These are phyloP conservation scores for Coranthus polyacanthus DNA, from an alignment of 2,797 vertebrate species.

Conservation along the genomic window DNA sequence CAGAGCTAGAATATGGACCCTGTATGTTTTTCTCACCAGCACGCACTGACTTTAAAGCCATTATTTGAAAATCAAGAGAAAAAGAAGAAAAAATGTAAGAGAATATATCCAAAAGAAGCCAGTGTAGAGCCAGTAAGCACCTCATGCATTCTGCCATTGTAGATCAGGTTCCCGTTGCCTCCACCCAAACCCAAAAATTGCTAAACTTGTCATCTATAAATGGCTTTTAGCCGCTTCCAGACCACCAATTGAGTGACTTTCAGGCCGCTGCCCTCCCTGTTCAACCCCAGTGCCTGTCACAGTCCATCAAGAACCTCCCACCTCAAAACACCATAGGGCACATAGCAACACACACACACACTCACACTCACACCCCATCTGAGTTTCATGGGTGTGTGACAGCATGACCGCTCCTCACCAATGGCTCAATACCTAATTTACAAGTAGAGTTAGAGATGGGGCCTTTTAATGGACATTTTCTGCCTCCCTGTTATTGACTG, in stretches of 20 bases:
- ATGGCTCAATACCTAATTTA: slow-evolving; percentile 82
- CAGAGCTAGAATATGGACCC: neutral
- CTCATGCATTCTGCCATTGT: slow-evolving; percentile 7
- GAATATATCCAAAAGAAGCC: neutral
- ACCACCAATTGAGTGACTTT: slow-evolving; percentile 61
- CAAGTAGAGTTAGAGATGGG: slow-evolving; percentile 63
- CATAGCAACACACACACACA: slow-evolving; percentile 21
- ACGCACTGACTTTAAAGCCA: neutral
- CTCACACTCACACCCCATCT: slow-evolving; percentile 24
- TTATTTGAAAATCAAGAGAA: neutral
- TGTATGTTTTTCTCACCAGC: neutral
- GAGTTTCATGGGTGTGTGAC: slow-evolving; percentile 57
- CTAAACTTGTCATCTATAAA: slow-evolving; percentile 49
- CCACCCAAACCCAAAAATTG: slow-evolving; percentile 4
- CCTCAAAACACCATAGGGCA: slow-evolving; percentile 35
- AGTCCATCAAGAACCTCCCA: slow-evolving; percentile 49
- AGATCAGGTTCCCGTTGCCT: slow-evolving; percentile 20
- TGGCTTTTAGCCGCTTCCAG: slow-evolving; percentile 54
- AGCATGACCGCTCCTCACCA: slow-evolving; percentile 67
- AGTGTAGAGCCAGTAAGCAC: neutral
- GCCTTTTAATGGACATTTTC: slow-evolving; percentile 76
- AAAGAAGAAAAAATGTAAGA: neutral
- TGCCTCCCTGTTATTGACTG: slow-evolving; percentile 66
- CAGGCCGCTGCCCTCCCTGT: slow-evolving; percentile 56
- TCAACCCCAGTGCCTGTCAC: slow-evolving; percentile 60